phyloP scores from a whole-genome alignment of 2,888 invertebrate genomes.

The Antheraea yamamai region DNA sequence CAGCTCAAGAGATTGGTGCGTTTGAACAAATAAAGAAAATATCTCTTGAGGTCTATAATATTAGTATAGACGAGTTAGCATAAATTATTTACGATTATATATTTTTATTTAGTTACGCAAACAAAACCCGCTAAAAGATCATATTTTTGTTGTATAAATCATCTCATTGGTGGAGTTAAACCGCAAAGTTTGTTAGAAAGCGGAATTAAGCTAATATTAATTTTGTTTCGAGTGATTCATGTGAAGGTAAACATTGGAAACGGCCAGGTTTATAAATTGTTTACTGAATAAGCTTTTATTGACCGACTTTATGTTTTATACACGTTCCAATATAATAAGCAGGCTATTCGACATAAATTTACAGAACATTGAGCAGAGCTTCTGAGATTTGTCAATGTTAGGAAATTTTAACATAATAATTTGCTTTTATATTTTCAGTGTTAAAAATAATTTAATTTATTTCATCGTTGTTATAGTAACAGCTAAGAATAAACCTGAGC shows the following conservation, averaged over 20 bases:
- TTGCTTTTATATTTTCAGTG: not conserved
- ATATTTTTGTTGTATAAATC: not conserved
- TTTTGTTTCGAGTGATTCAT: slow-evolving; percentile 30
- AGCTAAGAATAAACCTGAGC: no score
- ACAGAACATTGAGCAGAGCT: not conserved
- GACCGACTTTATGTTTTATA: not conserved
- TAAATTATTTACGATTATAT: not conserved
- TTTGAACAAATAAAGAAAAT: no score
- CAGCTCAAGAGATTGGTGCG: no score
- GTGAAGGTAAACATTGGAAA: slow-evolving; percentile 28
- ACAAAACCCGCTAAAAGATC: not conserved
- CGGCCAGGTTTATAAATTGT: slow-evolving; percentile 27
- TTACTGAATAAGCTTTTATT: slow-evolving; percentile 13
- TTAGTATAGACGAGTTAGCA: no score
- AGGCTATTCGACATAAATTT: not conserved
- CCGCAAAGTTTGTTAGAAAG: slow-evolving; percentile 21
- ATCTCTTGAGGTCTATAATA: no score
- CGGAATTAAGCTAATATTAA: slow-evolving; percentile 28
- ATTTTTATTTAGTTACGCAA: not conserved
- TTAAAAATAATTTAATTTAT: not conserved
- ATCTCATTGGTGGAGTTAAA: slow-evolving; percentile 1
- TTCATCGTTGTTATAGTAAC: not conserved
- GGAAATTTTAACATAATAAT: not conserved
- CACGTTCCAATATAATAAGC: not conserved
- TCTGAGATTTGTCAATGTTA: not conserved